A percentile compares a stretch with the other conserved stretches of the same genome.
These are phyloP conservation scores for Selene dorsalis DNA, from an alignment of 2,797 vertebrate genomes.

Conservation along the genomic window DNA sequence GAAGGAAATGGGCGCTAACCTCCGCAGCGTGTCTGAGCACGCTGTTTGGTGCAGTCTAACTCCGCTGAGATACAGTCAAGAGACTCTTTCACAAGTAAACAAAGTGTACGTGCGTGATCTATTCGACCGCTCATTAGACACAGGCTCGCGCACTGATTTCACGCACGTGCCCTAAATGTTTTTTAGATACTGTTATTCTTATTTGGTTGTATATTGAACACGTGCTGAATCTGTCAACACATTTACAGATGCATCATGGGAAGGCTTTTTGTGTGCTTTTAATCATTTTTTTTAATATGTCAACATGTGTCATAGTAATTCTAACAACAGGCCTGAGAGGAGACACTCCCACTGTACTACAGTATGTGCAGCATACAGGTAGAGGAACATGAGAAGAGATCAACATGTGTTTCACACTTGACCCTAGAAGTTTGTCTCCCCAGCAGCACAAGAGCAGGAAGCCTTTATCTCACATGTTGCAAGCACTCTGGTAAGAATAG, in stretches of 20 bases:
- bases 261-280: not conserved
- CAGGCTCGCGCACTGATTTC: not conserved
- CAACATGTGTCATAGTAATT: not conserved
- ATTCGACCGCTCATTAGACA: fast-evolving
- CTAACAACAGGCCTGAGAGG: no score
- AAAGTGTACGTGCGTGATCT: not conserved
- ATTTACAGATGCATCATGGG: not conserved
- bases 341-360: not conserved
- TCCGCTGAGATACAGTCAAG: not conserved
- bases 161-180: not conserved
- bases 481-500: not conserved
- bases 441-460: not conserved
- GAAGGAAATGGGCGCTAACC: not conserved
- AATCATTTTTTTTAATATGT: not conserved
- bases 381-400: not conserved
- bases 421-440: not conserved
- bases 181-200: not conserved
- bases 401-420: conserved; percentile 39
- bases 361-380: not conserved
- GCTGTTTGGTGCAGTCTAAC: not conserved
- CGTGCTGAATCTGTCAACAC: no score
- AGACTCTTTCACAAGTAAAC: not conserved
- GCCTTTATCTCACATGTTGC: conserved; percentile 4
- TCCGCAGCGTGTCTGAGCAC: conserved; percentile 18
- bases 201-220: not conserved